A percentile compares a stretch with the other conserved stretches of the same genome.
Conservation (phyloP, 1,140 invertebrate genomes). For the Papilio aristodemus region DNA sequence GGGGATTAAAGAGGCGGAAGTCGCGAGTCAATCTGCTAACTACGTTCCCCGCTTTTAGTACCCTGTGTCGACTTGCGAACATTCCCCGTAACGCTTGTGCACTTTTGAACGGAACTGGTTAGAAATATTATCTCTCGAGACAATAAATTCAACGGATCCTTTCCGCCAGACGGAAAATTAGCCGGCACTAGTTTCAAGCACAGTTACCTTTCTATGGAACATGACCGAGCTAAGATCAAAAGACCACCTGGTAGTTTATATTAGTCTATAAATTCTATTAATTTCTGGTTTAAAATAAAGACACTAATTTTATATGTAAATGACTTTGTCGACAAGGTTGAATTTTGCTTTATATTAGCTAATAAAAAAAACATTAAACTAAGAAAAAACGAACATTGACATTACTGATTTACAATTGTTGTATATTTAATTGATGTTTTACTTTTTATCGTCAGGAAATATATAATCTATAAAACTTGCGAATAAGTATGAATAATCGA, state of each 20-base stretch:
- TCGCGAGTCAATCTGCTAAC: conserved; percentile 52
- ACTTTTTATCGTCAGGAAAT: too few species aligned
- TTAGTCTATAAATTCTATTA: background rate
- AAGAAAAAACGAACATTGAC: too few species aligned
- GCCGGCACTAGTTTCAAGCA: conserved; percentile 31
- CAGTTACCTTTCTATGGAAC: conserved; percentile 28
- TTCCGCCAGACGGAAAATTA: conserved; percentile 43
- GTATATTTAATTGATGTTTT: too few species aligned
- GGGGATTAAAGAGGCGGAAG: conserved; percentile 44
- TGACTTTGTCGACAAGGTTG: too few species aligned
- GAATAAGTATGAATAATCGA: conserved; percentile 26
- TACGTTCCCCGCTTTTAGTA: conserved; percentile 39
- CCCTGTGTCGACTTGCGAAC: conserved; percentile 42
- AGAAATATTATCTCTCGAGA: conserved; percentile 51
- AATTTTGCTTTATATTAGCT: too few species aligned
- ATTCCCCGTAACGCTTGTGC: conserved; percentile 34
- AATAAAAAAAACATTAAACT: too few species aligned
- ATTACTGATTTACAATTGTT: too few species aligned
- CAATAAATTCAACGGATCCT: conserved; percentile 42
- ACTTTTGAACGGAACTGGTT: conserved; percentile 42
- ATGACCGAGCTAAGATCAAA: conserved; percentile 23
- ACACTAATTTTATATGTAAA: too few species aligned
- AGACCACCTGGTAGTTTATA: background rate
- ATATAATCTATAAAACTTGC: background rate
- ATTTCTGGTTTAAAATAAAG: too few species aligned